Evolutionary conservation across 30 jellyfish, hydroid and myxozoan species (phyloP).

Genomic region (Hydractinia symbiolongicarpus): DNA sequence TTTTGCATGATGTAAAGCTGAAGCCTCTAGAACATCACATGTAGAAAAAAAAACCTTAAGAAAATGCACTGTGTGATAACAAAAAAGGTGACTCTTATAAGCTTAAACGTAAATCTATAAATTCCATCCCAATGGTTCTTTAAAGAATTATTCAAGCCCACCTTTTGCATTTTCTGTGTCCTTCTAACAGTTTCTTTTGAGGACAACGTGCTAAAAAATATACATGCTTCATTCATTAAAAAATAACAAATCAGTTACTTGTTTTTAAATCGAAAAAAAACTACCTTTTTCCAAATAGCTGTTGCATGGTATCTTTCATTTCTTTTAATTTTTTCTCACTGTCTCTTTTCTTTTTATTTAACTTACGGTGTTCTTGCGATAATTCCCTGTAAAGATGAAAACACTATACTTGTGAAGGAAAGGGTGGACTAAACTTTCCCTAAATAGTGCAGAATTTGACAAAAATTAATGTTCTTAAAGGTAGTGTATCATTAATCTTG

Average conservation of each 20-base stretch:
- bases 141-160: neutral
- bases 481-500: too few species aligned
- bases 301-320: neutral
- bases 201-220: neutral
- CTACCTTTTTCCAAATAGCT: conserved; percentile 17
- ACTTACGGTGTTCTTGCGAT: conserved; percentile 3
- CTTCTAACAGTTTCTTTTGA: conserved; percentile 2
- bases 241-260: neutral
- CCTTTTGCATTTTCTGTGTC: conserved; percentile 3
- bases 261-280: neutral
- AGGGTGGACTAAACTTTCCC: too few species aligned
- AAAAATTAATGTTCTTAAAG: too few species aligned
- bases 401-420: too few species aligned
- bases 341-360: conserved; percentile 1
- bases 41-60: too few species aligned
- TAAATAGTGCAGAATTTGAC: too few species aligned
- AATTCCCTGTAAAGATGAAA: neutral
- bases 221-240: neutral
- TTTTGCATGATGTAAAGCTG: too few species aligned
- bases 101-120: too few species aligned
- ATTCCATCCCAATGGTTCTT: too few species aligned
- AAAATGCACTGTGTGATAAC: too few species aligned
- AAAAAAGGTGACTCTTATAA: too few species aligned
- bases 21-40: too few species aligned
- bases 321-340: conserved; percentile 1